Evolutionary conservation across 2,888 invertebrate genomes (phyloP).

Genomic region (Torymus auratus): DNA sequence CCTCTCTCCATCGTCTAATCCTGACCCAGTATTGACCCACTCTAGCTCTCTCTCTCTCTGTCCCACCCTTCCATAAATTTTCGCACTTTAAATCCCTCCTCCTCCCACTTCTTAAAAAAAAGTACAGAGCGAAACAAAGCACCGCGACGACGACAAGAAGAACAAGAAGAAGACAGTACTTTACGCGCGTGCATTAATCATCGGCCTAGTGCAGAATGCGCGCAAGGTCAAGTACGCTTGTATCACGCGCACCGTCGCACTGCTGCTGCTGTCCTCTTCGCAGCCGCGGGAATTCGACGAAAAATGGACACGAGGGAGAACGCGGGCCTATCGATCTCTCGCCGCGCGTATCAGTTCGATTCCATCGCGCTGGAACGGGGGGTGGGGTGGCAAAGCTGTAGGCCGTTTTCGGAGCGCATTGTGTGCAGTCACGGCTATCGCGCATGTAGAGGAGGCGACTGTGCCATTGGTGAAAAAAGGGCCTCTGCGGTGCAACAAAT

Average conservation of each 20-base stretch:
- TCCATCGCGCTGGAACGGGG: neutral
- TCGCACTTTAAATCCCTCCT: neutral
- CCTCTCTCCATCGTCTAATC: neutral
- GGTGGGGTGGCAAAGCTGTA: neutral
- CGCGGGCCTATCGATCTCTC: slow-evolving; percentile 7
- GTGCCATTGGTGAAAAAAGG: too few relatives aligned
- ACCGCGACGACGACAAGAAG: neutral
- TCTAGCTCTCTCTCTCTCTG: neutral
- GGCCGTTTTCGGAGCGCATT: too few relatives aligned
- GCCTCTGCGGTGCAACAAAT: too few relatives aligned
- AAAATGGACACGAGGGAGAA: slow-evolving; percentile 18
- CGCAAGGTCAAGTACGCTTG: slow-evolving; percentile 44
- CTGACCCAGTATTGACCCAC: slow-evolving; percentile 41
- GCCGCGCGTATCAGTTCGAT: slow-evolving; percentile 16
- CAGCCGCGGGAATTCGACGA: slow-evolving; percentile 13
- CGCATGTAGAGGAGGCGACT: too few relatives aligned
- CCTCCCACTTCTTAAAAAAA: neutral
- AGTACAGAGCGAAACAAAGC: neutral
- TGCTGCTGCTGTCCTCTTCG: slow-evolving; percentile 11
- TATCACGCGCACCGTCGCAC: neutral
- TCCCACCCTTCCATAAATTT: slow-evolving; percentile 26
- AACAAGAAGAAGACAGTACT: slow-evolving; percentile 4
- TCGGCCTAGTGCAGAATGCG: slow-evolving; percentile 29
- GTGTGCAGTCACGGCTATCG: too few relatives aligned
- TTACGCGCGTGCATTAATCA: slow-evolving; percentile 56